Conservation (phyloP, 2,888 invertebrate genomes). For the Meiosimyza platycephala region DNA sequence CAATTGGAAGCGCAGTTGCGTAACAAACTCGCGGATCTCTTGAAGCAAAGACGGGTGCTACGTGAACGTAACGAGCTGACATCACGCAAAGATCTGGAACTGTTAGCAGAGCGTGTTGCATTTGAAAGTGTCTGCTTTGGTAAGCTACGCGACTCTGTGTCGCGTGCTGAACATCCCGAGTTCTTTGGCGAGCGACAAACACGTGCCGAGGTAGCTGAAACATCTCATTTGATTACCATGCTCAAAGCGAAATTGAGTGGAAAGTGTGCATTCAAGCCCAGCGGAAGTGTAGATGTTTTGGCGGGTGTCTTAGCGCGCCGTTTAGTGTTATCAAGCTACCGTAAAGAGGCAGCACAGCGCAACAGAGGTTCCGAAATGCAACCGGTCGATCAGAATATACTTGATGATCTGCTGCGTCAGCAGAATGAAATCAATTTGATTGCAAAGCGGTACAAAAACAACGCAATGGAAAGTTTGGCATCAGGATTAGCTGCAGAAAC, state of each 20-base stretch:
- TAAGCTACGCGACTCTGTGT: constrained; percentile 76
- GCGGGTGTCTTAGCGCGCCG: constrained; percentile 81
- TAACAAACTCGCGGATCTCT: constrained; percentile 76
- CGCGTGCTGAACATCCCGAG: constrained; percentile 71
- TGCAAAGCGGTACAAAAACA: constrained; percentile 75
- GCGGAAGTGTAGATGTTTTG: constrained; percentile 75
- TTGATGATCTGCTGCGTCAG: constrained; percentile 67
- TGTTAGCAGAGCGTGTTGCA: constrained; percentile 83
- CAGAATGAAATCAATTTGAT: constrained; percentile 75
- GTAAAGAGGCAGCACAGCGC: constrained; percentile 52
- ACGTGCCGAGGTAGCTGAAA: constrained; percentile 79
- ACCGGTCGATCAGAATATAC: constrained; percentile 67
- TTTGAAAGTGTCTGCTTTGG: constrained; percentile 81
- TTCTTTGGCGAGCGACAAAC: constrained; percentile 73
- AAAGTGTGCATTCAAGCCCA: constrained; percentile 67
- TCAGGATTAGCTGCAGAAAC: constrained; percentile 78
- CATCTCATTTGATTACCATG: constrained; percentile 79
- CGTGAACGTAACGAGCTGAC: constrained; percentile 77
- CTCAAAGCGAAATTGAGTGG: constrained; percentile 77
- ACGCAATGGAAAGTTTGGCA: constrained; percentile 77
- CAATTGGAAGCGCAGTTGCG: constrained; percentile 77
- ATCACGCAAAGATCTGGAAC: constrained; percentile 75
- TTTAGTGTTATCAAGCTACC: constrained; percentile 68
- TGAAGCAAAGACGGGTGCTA: constrained; percentile 75
- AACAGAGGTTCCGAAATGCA: constrained; percentile 68